These are phyloP conservation scores for Dysmachus trigonus DNA, from an alignment of 2,888 invertebrate genomes.

Conservation along the genomic window DNA sequence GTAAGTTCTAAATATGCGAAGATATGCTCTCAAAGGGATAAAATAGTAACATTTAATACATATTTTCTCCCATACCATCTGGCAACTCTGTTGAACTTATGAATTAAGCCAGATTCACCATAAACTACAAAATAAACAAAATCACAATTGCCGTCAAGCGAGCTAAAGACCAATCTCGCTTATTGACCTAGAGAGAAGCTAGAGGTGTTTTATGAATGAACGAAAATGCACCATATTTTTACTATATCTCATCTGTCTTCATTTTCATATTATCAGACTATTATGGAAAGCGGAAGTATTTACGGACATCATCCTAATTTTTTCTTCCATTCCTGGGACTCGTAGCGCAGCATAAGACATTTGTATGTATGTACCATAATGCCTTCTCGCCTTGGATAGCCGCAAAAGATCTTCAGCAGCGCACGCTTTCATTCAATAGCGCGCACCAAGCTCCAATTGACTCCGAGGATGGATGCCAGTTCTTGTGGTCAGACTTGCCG, in stretches of 20 bases:
- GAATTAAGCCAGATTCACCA: neutral
- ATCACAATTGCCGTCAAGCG: neutral
- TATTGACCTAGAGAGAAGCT: neutral
- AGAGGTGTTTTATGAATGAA: slow-evolving; percentile 21
- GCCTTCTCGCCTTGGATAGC: neutral
- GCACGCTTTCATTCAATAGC: no score
- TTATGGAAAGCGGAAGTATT: slow-evolving; percentile 34
- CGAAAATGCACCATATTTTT: neutral
- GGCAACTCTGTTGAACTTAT: neutral
- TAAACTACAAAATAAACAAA: neutral
- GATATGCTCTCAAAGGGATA: no score
- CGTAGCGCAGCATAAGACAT: neutral
- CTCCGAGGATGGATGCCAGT: neutral
- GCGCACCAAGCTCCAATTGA: neutral
- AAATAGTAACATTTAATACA: no score
- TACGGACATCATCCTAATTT: slow-evolving; percentile 29
- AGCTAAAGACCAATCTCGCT: neutral
- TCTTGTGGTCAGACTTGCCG: neutral
- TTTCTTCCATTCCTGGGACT: neutral
- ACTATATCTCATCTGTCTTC: neutral
- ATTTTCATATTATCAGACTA: neutral
- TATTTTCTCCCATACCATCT: neutral
- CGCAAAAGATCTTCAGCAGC: neutral
- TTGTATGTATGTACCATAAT: neutral
- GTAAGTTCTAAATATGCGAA: no score